A percentile compares a stretch with the other conserved stretches of the same genome.
Evolutionary conservation across 2,113 vertebrate species (phyloP).

Genomic region (Rhadina sibilatrix): DNA sequence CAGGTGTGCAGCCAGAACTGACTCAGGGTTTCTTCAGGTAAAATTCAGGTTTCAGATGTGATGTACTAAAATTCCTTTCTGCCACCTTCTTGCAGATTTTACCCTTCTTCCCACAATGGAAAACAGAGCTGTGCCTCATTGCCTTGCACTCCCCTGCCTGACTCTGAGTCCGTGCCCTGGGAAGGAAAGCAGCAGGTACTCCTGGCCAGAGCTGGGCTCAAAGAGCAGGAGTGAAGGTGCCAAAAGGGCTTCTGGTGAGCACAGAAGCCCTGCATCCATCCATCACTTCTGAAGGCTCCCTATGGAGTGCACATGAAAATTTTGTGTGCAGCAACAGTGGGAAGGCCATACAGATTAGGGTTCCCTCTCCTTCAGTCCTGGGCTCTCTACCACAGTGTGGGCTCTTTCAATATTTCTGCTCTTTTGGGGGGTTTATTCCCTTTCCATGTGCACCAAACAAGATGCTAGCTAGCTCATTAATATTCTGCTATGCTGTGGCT

Average conservation of each 20-base stretch:
- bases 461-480: neutral
- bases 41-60: neutral
- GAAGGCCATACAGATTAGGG: neutral
- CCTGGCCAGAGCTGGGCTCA: fast-evolving
- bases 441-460: neutral
- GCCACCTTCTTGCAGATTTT: neutral
- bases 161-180: fast-evolving
- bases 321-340: neutral
- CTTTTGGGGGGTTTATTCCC: neutral
- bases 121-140: neutral
- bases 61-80: neutral
- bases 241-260: neutral
- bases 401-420: neutral
- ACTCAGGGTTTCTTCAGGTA: neutral
- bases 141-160: neutral
- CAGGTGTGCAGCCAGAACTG: neutral
- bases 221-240: neutral
- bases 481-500: fast-evolving
- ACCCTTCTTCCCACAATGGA: neutral
- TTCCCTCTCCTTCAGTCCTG: neutral
- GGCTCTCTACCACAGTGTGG: neutral
- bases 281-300: neutral
- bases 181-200: neutral
- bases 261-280: neutral
- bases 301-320: neutral